Base-by-base conservation (phyloP, 1,140 invertebrate species). In the Acromyrmex echinatior region DNA sequence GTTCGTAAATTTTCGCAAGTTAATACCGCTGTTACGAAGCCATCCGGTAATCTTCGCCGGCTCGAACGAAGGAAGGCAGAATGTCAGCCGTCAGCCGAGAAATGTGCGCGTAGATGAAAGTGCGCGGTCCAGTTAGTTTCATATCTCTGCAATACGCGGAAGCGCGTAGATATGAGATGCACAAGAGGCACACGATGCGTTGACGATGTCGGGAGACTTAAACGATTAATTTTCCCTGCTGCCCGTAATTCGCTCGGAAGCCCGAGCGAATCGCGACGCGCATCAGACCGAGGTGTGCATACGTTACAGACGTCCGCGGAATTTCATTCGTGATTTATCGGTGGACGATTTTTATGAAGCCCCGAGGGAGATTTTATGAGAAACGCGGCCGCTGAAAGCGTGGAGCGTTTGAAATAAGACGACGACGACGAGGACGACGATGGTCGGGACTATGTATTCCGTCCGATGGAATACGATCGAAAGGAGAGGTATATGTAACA, bases 321-420 rank as follows among this genome's bases (percentile, higher is more conserved):
- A 84, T 84, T 84, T 84, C 56, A 84, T 74, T 84, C 70, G 80
- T 84, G 80, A 84, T 84, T 84, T 84, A 84, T 84, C 70, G 80
- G 70, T 18, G 73, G 80, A 84, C 80, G 80, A 84, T 84, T 84
- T 82, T 84, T 84, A 84, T 84, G 80, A 84, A 84, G 80, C 70
- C 31, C 70, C 56, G 70, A 31, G 25, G 68, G 65, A 39, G 56
- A 84, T 84, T 84, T 84, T 84, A 84, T 84, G 80, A 84, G 80
- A 76, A 84, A 35, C 80, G 70, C 80, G 80, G 39, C 76, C 39
- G 80, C 80, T 84, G 80, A 76, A 76, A 84, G 80, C 70, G 56
- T 45, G 70, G 80, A 63, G 76, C 12, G 70, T 45, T 45, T 74
- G 56, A 84, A 84, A 84, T 74, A 84, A 84, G 68, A 84, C 65